These are phyloP conservation scores for Holothuria scabra DNA, from an alignment of 53 echinoderm and acorn worm species.

Conservation along the genomic window DNA sequence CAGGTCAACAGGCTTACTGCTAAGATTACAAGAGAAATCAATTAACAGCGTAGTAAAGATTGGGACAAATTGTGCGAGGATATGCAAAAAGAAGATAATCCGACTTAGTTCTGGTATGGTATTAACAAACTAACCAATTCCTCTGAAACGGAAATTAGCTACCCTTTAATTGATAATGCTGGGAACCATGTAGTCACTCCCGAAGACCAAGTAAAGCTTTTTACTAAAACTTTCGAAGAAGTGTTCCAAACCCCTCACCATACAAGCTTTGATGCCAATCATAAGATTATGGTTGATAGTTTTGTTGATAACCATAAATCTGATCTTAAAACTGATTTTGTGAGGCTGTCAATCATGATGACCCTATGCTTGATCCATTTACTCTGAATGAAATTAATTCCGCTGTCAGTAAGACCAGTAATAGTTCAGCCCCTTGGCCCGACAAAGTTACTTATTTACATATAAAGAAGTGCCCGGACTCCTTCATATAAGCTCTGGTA, in stretches of 20 bases:
- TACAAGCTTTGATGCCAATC: neutral
- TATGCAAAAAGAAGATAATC: neutral
- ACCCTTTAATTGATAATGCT: neutral
- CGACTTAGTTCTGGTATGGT: neutral
- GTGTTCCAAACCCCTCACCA: neutral
- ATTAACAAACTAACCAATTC: neutral
- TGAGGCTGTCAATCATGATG: too few relatives aligned
- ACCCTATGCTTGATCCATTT: neutral
- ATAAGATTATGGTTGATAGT: neutral
- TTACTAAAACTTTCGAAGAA: neutral
- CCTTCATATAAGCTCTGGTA: neutral
- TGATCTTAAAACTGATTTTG: neutral
- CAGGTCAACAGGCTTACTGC: neutral
- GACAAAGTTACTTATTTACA: neutral
- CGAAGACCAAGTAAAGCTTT: neutral
- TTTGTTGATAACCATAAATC: neutral
- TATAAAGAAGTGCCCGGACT: neutral
- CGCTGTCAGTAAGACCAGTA: neutral
- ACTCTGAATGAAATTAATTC: neutral
- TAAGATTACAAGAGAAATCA: neutral
- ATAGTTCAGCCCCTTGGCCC: neutral
- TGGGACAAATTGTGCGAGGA: neutral
- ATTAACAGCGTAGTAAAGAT: neutral
- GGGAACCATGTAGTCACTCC: neutral
- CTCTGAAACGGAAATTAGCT: neutral